A percentile compares a stretch with the other conserved stretches of the same genome.
phyloP scores from a whole-genome alignment of 2,888 invertebrate genomes.

The Hemicrepidius hirtus region DNA sequence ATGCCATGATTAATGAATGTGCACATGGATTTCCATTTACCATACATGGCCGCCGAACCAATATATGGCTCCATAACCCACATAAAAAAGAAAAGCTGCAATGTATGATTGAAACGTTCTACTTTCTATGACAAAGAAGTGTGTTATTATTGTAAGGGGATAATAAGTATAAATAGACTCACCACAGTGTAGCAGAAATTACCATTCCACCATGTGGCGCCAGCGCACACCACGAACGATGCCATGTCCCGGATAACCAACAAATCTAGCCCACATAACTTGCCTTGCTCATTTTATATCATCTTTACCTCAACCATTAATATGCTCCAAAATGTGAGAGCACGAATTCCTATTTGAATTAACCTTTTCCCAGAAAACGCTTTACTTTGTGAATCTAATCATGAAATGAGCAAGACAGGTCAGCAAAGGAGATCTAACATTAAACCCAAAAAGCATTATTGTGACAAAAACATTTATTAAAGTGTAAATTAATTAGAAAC shows the following conservation, averaged over 20 bases:
- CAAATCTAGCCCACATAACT: slow-evolving; percentile 69
- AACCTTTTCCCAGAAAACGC: too few species aligned
- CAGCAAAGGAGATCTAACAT: slow-evolving; percentile 71
- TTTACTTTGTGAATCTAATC: not conserved
- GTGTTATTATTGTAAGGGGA: slow-evolving; percentile 62
- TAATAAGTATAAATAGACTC: slow-evolving; percentile 71
- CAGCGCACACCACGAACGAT: slow-evolving; percentile 71
- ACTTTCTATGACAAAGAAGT: slow-evolving; percentile 60
- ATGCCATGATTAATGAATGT: slow-evolving; percentile 52
- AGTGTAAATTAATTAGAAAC: slow-evolving; percentile 65
- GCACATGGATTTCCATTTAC: slow-evolving; percentile 46
- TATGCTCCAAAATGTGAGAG: not conserved
- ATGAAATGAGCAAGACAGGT: slow-evolving; percentile 53
- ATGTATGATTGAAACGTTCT: slow-evolving; percentile 53
- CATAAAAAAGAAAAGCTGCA: slow-evolving; percentile 58
- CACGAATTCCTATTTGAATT: not conserved
- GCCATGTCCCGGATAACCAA: slow-evolving; percentile 69
- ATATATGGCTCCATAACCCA: slow-evolving; percentile 59
- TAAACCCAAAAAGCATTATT: slow-evolving; percentile 73
- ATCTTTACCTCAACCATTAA: slow-evolving; percentile 1
- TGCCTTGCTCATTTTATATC: slow-evolving; percentile 64
- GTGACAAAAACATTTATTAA: slow-evolving; percentile 73
- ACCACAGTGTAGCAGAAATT: slow-evolving; percentile 72
- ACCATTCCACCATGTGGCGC: slow-evolving; percentile 69
- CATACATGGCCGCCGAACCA: slow-evolving; percentile 45